A percentile compares a stretch with the other conserved stretches of the same genome.
Conservation (phyloP, 2,888 invertebrate genomes). For the Eurytoma californica region DNA sequence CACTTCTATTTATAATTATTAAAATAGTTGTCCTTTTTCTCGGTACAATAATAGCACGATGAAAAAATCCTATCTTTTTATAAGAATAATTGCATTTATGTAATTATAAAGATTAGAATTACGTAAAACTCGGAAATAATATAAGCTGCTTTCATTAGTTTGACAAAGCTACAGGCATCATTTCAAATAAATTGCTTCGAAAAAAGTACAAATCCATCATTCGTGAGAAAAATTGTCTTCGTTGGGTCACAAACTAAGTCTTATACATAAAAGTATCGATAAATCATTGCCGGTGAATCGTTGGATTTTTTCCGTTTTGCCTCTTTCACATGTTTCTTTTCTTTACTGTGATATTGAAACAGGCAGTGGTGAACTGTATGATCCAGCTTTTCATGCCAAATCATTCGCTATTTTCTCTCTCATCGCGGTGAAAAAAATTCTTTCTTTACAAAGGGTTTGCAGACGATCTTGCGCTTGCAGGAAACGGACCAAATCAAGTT, state of each 20-base stretch:
- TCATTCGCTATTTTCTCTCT: constrained; percentile 22
- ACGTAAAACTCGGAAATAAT: constrained; percentile 3
- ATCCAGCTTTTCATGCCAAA: constrained; percentile 25
- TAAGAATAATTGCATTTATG: constrained; percentile 30
- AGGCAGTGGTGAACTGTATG: constrained; percentile 46
- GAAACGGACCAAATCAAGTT: constrained; percentile 45
- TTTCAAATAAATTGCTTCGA: too few relatives aligned
- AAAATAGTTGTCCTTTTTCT: constrained; percentile 31
- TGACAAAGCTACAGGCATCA: too few relatives aligned
- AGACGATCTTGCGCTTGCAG: constrained; percentile 46
- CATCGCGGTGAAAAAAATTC: constrained; percentile 52
- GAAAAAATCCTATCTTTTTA: constrained; percentile 1
- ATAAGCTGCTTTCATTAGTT: constrained; percentile 2
- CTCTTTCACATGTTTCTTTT: background rate
- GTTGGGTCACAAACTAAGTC: constrained; percentile 15
- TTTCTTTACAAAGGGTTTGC: constrained; percentile 46
- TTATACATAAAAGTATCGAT: background rate
- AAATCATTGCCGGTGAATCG: constrained; percentile 8
- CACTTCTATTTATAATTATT: too few relatives aligned
- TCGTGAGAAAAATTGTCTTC: background rate
- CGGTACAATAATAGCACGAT: constrained; percentile 12
- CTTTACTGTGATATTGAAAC: constrained; percentile 31
- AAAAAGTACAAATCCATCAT: too few relatives aligned
- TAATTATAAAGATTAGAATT: background rate
- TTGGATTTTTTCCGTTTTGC: constrained; percentile 2